Percentiles rank a stretch among this genome's conserved stretches.
Conservation (phyloP, 2,113 vertebrate genomes). For the Menidia beryllina region DNA sequence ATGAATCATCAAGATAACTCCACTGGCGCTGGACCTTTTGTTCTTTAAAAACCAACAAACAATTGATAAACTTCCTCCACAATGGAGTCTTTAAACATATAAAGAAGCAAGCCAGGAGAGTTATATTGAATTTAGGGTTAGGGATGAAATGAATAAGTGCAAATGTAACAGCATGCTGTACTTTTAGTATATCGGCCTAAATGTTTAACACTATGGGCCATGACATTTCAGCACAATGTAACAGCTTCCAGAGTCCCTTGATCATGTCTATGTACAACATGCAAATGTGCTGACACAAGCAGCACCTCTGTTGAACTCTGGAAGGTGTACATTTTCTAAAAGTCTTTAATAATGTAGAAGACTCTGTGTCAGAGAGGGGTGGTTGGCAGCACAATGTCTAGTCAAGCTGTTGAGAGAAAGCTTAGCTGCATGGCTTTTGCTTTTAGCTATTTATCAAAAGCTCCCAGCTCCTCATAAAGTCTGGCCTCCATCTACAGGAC, state of each 20-base stretch:
- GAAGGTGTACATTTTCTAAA: slow-evolving; percentile 17
- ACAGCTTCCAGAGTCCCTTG: background rate
- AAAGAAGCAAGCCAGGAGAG: slow-evolving; percentile 17
- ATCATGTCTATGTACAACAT: background rate
- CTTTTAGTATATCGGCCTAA: slow-evolving; percentile 28
- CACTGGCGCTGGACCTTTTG: slow-evolving; percentile 12
- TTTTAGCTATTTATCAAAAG: slow-evolving; percentile 43
- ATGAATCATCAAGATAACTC: slow-evolving; percentile 46
- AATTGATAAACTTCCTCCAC: background rate
- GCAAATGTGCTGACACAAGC: slow-evolving; percentile 30
- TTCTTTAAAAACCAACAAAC: background rate
- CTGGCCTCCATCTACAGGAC: slow-evolving; percentile 44
- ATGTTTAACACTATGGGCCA: slow-evolving; percentile 20
- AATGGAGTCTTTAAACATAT: background rate
- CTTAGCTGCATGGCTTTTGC: slow-evolving; percentile 38
- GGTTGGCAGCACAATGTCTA: slow-evolving; percentile 41
- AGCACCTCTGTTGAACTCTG: slow-evolving; percentile 16
- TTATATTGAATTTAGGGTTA: slow-evolving; percentile 43
- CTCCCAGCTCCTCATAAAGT: slow-evolving; percentile 27
- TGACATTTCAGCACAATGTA: background rate
- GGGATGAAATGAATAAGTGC: slow-evolving; percentile 43
- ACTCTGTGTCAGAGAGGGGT: slow-evolving; percentile 59
- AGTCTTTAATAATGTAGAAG: slow-evolving; percentile 58
- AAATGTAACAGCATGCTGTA: slow-evolving; percentile 35
- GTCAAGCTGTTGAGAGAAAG: slow-evolving; percentile 36